Percentiles rank a stretch among this genome's conserved stretches.
These are phyloP conservation scores for Bhutanitis thaidina DNA, from an alignment of 2,888 invertebrate species.

Conservation along the genomic window DNA sequence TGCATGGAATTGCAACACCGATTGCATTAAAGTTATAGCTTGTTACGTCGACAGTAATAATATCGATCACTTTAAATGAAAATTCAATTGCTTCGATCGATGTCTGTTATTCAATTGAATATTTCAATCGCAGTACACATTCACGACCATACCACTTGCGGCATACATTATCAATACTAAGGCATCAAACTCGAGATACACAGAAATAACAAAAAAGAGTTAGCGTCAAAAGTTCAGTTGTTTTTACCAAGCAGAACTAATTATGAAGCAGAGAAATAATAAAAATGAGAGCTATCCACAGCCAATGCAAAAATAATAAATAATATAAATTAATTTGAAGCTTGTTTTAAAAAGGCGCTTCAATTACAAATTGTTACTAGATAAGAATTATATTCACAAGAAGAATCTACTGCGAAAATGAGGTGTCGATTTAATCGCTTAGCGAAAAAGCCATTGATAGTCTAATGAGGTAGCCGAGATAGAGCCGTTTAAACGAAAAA, in stretches of 20 bases:
- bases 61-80: too few species aligned
- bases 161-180: too few species aligned
- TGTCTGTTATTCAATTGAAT: too few species aligned
- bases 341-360: constrained; percentile 1
- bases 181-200: too few species aligned
- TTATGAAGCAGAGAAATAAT: not conserved
- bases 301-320: constrained; percentile 10
- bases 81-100: too few species aligned
- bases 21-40: too few species aligned
- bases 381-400: constrained; percentile 13
- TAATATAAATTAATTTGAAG: constrained; percentile 2
- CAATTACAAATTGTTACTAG: constrained; percentile 15
- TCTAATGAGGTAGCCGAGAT: constrained; percentile 22
- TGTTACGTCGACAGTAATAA: too few species aligned
- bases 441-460: constrained; percentile 16
- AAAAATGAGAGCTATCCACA: constrained; percentile 20
- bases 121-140: too few species aligned
- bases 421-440: constrained; percentile 14
- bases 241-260: not conserved
- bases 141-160: too few species aligned
- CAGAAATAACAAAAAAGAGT: too few species aligned
- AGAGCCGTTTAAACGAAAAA: constrained; percentile 16
- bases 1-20: too few species aligned
- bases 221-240: not conserved
- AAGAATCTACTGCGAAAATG: constrained; percentile 8